Evolutionary conservation across 1,140 invertebrate species (phyloP).

Genomic region (Colletes latitarsis): DNA sequence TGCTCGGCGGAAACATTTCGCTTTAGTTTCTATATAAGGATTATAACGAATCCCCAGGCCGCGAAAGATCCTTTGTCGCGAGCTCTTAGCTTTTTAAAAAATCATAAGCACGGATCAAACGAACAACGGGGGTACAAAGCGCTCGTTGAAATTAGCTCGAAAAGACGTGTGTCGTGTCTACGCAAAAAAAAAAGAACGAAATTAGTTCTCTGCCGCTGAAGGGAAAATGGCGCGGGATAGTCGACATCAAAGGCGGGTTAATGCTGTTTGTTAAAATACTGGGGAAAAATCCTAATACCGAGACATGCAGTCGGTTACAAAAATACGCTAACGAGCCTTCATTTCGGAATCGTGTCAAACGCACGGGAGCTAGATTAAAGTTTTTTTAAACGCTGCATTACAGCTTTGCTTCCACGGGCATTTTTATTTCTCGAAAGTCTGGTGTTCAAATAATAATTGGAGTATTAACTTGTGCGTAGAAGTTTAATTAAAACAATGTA

Average conservation of each 20-base stretch:
- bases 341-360: not conserved
- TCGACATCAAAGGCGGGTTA: conserved; percentile 48
- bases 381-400: not conserved
- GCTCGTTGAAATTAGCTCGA: conserved; percentile 56
- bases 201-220: conserved; percentile 40
- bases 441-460: no score
- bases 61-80: not conserved
- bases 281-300: not conserved
- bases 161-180: conserved; percentile 34
- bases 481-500: no score
- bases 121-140: conserved; percentile 29
- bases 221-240: conserved; percentile 34
- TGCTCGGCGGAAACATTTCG: no score
- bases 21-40: no score
- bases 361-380: not conserved
- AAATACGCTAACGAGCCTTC: not conserved
- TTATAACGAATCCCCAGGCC: no score
- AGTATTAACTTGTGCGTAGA: no score
- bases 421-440: no score
- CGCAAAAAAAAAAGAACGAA: conserved; percentile 19
- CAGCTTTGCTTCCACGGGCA: not conserved
- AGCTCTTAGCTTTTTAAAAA: conserved; percentile 16
- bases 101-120: conserved; percentile 28
- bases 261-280: conserved; percentile 8
- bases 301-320: not conserved